phyloP scores from a whole-genome alignment of 2,797 vertebrate species.

The Atherinosoma microstoma region DNA sequence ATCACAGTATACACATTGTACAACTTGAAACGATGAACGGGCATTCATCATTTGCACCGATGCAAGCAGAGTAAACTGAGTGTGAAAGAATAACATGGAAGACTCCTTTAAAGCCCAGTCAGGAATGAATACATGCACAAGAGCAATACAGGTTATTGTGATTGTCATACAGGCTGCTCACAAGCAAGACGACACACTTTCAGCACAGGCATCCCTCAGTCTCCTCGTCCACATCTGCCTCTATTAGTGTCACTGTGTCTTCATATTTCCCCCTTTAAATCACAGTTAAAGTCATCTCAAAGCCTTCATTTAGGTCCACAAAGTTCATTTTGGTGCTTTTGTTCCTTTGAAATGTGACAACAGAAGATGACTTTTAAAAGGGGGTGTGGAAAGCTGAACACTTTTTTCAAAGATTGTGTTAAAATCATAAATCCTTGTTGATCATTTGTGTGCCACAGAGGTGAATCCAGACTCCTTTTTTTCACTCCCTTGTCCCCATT shows the following conservation, averaged over 20 bases:
- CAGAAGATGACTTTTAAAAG: constrained; percentile 36
- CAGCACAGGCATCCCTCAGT: constrained; percentile 23
- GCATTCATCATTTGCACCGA: constrained; percentile 61
- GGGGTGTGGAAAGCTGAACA: constrained; percentile 64
- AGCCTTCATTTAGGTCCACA: constrained; percentile 22
- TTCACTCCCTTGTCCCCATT: constrained; percentile 37
- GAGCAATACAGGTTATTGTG: constrained; percentile 62
- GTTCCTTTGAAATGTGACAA: constrained; percentile 69
- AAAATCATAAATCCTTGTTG: constrained; percentile 75
- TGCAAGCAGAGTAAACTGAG: constrained; percentile 63
- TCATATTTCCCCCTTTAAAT: constrained; percentile 58
- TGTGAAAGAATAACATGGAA: constrained; percentile 79
- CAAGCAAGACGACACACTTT: constrained; percentile 15
- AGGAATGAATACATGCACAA: constrained; percentile 43
- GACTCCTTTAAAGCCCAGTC: constrained; percentile 70
- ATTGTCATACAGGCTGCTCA: constrained; percentile 69
- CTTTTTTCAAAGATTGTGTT: constrained; percentile 70
- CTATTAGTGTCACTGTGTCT: constrained; percentile 31
- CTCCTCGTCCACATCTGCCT: constrained; percentile 25
- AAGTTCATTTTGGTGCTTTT: constrained; percentile 58
- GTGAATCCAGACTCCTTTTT: constrained; percentile 51
- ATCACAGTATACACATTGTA: constrained; percentile 80
- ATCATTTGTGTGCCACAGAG: constrained; percentile 67
- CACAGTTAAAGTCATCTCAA: constrained; percentile 39
- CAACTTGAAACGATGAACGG: constrained; percentile 59